These are phyloP conservation scores for Labrus mixtus DNA, from an alignment of 2,113 vertebrate genomes.

Conservation along the genomic window DNA sequence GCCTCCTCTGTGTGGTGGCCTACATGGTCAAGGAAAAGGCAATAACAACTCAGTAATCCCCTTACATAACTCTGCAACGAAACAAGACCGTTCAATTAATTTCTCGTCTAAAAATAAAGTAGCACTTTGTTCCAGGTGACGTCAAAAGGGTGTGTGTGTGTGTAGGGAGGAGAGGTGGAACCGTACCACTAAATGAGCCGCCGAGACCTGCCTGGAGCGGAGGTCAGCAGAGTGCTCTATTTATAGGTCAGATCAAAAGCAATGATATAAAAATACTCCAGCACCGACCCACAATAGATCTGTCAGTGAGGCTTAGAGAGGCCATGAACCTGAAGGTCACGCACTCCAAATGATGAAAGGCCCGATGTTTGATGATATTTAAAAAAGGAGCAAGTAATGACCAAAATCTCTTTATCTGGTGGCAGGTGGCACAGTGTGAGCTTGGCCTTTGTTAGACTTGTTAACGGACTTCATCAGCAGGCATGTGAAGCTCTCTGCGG, in stretches of 20 bases:
- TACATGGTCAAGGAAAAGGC: constrained; percentile 59
- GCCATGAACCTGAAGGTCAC: constrained; percentile 70
- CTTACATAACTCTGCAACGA: constrained; percentile 79
- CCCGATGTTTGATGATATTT: constrained; percentile 73
- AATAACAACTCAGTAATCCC: constrained; percentile 80
- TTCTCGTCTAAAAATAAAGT: constrained; percentile 81
- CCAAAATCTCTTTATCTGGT: constrained; percentile 73
- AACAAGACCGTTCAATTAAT: constrained; percentile 71
- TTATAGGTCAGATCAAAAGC: constrained; percentile 78
- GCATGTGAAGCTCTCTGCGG: constrained; percentile 34
- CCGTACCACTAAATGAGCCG: constrained; percentile 44
- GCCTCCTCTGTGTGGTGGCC: constrained; percentile 49
- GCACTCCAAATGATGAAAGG: constrained; percentile 67
- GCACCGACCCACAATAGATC: constrained; percentile 44
- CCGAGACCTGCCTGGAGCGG: constrained; percentile 30
- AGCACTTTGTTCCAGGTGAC: constrained; percentile 53
- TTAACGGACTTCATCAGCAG: constrained; percentile 59
- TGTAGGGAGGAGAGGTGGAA: constrained; percentile 15
- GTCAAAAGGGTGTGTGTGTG: constrained; percentile 59
- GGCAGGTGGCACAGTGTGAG: constrained; percentile 69
- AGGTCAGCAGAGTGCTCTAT: constrained; percentile 78
- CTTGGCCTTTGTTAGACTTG: constrained; percentile 58
- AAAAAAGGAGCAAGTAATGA: constrained; percentile 76
- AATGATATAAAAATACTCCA: constrained; percentile 68
- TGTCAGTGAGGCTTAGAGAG: constrained; percentile 70